Evolutionary conservation across 2,113 vertebrate genomes (phyloP).

Genomic region (Thomomys bottae): DNA sequence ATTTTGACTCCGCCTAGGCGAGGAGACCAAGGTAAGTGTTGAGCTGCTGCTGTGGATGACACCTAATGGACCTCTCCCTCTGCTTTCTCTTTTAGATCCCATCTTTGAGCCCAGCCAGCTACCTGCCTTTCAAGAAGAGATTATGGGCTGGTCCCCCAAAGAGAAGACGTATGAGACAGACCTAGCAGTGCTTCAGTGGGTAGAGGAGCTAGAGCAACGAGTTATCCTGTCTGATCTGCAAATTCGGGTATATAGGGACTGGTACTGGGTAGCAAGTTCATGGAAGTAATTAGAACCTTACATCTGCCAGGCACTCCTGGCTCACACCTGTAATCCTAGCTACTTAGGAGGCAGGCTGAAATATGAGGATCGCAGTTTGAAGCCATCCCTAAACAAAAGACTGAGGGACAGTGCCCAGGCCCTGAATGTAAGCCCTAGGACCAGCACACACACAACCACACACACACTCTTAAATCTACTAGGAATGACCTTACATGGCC

Average conservation of each 20-base stretch:
- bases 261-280: not conserved
- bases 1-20: accelerated
- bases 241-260: conserved; percentile 87
- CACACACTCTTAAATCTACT: not conserved
- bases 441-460: too few species aligned
- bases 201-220: conserved; percentile 95
- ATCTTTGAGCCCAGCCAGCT: conserved; percentile 86
- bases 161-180: conserved; percentile 91
- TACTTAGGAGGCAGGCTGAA: too few species aligned
- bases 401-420: too few species aligned
- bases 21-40: not conserved
- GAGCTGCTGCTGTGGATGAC: not conserved
- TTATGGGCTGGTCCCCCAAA: conserved; percentile 89
- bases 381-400: too few species aligned
- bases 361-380: too few species aligned
- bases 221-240: conserved; percentile 94
- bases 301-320: not conserved
- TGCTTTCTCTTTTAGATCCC: conserved; percentile 85
- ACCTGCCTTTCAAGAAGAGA: conserved; percentile 82
- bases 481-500: not conserved
- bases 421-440: too few species aligned
- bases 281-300: not conserved
- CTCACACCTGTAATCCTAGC: too few species aligned
- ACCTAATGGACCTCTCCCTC: not conserved
- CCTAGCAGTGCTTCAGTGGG: conserved; percentile 91